These are phyloP conservation scores for Scrobipalpa atriplicella DNA, from an alignment of 2,888 invertebrate species.

Conservation along the genomic window DNA sequence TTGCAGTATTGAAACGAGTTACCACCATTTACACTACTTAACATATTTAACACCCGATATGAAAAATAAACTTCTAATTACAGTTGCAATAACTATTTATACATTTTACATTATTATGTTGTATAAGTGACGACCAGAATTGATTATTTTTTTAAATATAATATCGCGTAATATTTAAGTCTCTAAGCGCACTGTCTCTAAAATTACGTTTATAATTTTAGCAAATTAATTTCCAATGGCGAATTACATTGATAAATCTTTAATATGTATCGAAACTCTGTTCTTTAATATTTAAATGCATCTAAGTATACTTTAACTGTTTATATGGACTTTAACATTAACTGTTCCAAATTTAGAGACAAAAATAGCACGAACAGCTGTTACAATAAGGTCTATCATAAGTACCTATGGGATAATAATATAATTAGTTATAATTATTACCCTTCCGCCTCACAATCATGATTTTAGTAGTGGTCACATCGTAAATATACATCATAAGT, in stretches of 20 bases:
- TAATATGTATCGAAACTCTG: conserved; percentile 47
- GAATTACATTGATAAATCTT: conserved; percentile 48
- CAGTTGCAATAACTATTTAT: conserved; percentile 83
- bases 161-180: conserved; percentile 61
- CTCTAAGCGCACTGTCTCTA: conserved; percentile 75
- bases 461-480: conserved; percentile 73
- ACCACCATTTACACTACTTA: conserved; percentile 79
- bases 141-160: conserved; percentile 49
- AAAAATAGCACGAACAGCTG: conserved; percentile 72
- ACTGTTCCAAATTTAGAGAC: conserved; percentile 65
- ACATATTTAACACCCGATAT: conserved; percentile 81
- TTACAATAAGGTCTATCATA: conserved; percentile 57
- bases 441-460: conserved; percentile 80
- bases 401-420: conserved; percentile 66
- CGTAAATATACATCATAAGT: conserved; percentile 79
- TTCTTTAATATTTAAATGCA: conserved; percentile 58
- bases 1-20: conserved; percentile 75
- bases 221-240: conserved; percentile 61
- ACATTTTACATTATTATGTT: conserved; percentile 77
- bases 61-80: conserved; percentile 83
- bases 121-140: conserved; percentile 63
- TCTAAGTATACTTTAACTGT: conserved; percentile 62
- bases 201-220: conserved; percentile 58
- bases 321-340: conserved; percentile 63
- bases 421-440: conserved; percentile 63